Evolutionary conservation across 2,113 vertebrate genomes (phyloP).

Genomic region (Pedetes capensis): DNA sequence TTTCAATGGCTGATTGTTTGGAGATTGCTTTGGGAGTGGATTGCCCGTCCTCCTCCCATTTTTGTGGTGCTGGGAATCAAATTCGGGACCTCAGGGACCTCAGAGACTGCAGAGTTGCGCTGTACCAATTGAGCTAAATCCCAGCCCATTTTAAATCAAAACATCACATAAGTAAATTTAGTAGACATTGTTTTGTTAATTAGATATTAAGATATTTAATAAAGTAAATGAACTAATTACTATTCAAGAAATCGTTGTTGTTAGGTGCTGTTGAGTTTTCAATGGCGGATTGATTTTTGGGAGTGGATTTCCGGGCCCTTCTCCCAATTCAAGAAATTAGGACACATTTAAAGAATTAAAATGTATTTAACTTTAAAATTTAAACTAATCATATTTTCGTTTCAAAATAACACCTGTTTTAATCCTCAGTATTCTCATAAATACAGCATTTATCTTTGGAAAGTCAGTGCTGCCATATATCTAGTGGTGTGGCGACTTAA

Average conservation of each 20-base stretch:
- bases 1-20: too few species aligned
- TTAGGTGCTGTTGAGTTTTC: too few species aligned
- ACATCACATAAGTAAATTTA: background rate
- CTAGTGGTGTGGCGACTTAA: background rate
- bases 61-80: background rate
- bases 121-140: background rate
- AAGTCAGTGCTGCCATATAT: background rate
- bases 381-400: background rate
- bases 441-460: conserved; percentile 9
- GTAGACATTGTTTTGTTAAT: background rate
- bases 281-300: too few species aligned
- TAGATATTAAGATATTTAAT: background rate
- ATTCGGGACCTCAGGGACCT: too few species aligned
- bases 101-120: too few species aligned
- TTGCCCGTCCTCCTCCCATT: too few species aligned
- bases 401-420: background rate
- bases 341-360: background rate
- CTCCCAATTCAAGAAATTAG: background rate
- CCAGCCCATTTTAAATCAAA: background rate
- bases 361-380: background rate
- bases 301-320: too few species aligned
- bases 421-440: background rate
- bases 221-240: background rate
- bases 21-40: too few species aligned
- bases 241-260: background rate